Evolutionary conservation across 92 coral and sea anemone genomes (phyloP), one percentile per base, ranked within the genome.

Genomic region (Actinostola sp.): DNA sequence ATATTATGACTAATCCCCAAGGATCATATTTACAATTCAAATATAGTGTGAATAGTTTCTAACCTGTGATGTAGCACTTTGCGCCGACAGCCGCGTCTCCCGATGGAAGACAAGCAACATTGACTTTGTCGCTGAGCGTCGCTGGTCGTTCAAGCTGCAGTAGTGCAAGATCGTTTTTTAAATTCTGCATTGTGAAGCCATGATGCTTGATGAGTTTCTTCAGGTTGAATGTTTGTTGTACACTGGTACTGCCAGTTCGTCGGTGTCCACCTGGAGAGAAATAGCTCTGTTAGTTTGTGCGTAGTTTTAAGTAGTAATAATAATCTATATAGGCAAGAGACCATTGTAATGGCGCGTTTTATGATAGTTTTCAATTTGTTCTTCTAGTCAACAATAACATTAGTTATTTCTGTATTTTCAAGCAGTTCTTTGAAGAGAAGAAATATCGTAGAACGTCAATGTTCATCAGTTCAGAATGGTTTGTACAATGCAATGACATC

Each of bases 1-100:
- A n/a, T n/a, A n/a, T n/a, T n/a, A n/a, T n/a, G n/a, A n/a, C n/a
- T n/a, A n/a, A n/a, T n/a, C n/a, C n/a, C n/a, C n/a, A n/a, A n/a
- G n/a, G n/a, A n/a, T n/a, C n/a, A n/a, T n/a, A n/a, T n/a, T n/a
- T n/a, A n/a, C n/a, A n/a, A n/a, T n/a, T n/a, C n/a, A n/a, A n/a
- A n/a, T n/a, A n/a, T n/a, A n/a, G n/a, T n/a, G n/a, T n/a, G n/a
- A n/a, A n/a, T n/a, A n/a, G n/a, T n/a, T n/a, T 39, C 72, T 66
- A 14, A 89, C 96, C 96, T 72, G 96, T 89, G 59, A 89, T 86
- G 78, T 86, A 89, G 16, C 96, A 89, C 41, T 73, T 53, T 25
- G 89, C 77, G 12, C 77, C 81, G 30, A 82, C 71, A 21, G 55
- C 61, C 9, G 89, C 86, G 20, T 73, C 80, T 30, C 67, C 31